Conservation (phyloP, 2,888 invertebrate species). For the Blastobasis adustella region DNA sequence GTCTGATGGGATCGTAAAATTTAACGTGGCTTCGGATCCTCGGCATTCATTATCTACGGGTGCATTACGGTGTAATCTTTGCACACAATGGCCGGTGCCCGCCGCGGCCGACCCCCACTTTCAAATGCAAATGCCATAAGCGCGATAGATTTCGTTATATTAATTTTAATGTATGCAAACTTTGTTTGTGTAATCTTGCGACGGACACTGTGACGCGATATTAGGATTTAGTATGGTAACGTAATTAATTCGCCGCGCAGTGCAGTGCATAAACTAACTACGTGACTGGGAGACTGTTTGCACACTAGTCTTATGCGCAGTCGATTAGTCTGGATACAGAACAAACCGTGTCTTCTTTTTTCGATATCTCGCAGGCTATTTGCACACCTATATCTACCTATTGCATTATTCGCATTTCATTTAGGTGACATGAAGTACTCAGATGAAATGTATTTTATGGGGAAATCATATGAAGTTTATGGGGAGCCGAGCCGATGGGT, state of each 20-base stretch:
- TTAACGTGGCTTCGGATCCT: constrained; percentile 26
- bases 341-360: background rate
- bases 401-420: too few species aligned
- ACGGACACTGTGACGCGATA: too few species aligned
- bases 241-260: background rate
- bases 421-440: too few species aligned
- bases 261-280: constrained; percentile 24
- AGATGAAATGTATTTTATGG: too few species aligned
- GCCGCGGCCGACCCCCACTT: constrained; percentile 3
- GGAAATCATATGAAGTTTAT: too few species aligned
- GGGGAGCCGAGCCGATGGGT: too few species aligned
- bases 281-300: constrained; percentile 15
- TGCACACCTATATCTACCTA: too few species aligned
- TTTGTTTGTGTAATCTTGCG: background rate
- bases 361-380: too few species aligned
- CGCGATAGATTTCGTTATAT: background rate
- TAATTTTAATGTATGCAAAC: background rate
- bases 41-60: constrained; percentile 18
- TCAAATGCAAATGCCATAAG: constrained; percentile 9
- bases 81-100: constrained; percentile 18
- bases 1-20: constrained; percentile 50
- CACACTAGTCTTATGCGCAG: background rate
- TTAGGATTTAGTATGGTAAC: too few species aligned
- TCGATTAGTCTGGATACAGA: background rate
- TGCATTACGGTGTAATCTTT: constrained; percentile 21